Percentiles rank a stretch among this genome's conserved stretches.
These are phyloP conservation scores for Chanos chanos DNA, from an alignment of 2,797 vertebrate species.

Conservation along the genomic window DNA sequence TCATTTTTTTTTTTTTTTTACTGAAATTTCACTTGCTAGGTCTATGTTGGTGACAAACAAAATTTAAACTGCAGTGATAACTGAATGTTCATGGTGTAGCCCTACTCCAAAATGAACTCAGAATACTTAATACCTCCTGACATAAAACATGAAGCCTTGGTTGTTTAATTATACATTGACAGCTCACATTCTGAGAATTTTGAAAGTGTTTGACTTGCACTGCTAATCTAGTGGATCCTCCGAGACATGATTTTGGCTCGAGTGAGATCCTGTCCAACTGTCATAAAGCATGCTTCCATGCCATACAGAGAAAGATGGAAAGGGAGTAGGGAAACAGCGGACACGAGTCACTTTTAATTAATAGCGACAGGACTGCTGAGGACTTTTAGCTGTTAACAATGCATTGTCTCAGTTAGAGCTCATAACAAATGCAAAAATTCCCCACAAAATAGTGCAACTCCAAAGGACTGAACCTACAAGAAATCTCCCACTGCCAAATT, in stretches of 20 bases:
- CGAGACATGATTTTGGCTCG: neutral
- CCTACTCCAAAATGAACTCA: neutral
- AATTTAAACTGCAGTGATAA: neutral
- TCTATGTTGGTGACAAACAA: no score
- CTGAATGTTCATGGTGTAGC: neutral
- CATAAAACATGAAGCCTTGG: neutral
- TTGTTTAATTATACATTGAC: neutral
- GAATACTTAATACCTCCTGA: neutral
- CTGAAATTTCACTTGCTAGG: no score
- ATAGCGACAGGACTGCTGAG: conserved; percentile 51
- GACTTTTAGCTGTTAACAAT: conserved; percentile 2
- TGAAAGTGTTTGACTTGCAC: neutral
- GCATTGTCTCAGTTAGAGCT: conserved; percentile 13
- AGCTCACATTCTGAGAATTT: neutral
- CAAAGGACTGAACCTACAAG: no score
- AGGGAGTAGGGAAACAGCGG: conserved; percentile 13
- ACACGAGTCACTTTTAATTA: conserved; percentile 55
- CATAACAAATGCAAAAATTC: conserved; percentile 17
- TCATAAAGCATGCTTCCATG: neutral
- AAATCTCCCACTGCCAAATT: no score
- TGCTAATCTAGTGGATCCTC: neutral
- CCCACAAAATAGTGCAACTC: conserved; percentile 9
- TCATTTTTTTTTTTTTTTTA: no score
- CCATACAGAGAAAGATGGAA: conserved; percentile 1
- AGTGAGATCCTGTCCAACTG: no score